Evolutionary conservation across 2,888 invertebrate genomes (phyloP).

Genomic region (Nowickia ferox): DNA sequence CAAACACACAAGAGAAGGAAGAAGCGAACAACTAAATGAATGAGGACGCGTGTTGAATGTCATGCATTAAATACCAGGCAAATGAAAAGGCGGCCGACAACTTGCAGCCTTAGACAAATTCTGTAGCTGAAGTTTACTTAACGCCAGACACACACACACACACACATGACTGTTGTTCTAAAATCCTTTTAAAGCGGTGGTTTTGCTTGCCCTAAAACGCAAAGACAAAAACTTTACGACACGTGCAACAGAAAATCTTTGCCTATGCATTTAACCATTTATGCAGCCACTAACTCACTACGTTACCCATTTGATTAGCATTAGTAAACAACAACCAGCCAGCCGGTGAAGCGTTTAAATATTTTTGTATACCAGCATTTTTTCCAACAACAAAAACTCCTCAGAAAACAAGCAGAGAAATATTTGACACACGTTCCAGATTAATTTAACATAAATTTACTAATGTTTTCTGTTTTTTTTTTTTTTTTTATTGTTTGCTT

Average conservation of each 20-base stretch:
- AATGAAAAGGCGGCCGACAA: slow-evolving; percentile 34
- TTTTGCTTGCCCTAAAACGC: background rate
- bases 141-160: background rate
- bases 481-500: slow-evolving; percentile 66
- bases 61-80: slow-evolving; percentile 60
- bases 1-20: slow-evolving; percentile 37
- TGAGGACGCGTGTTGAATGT: slow-evolving; percentile 62
- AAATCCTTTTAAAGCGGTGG: slow-evolving; percentile 33
- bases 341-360: background rate
- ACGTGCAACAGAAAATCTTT: slow-evolving; percentile 75
- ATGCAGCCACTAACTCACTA: slow-evolving; percentile 28
- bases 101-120: slow-evolving; percentile 25
- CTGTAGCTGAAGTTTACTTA: slow-evolving; percentile 63
- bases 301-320: slow-evolving; percentile 47
- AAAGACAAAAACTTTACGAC: slow-evolving; percentile 77
- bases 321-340: slow-evolving; percentile 29
- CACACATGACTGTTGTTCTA: slow-evolving; percentile 27
- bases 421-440: slow-evolving; percentile 62
- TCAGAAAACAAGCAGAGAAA: background rate
- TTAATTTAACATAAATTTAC: slow-evolving; percentile 63
- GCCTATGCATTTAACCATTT: slow-evolving; percentile 32
- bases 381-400: slow-evolving; percentile 3
- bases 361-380: background rate
- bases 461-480: slow-evolving; percentile 17
- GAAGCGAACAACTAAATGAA: slow-evolving; percentile 15